These are phyloP conservation scores for Omphaloscelis lunosa DNA, from an alignment of 2,888 invertebrate genomes.

Conservation along the genomic window DNA sequence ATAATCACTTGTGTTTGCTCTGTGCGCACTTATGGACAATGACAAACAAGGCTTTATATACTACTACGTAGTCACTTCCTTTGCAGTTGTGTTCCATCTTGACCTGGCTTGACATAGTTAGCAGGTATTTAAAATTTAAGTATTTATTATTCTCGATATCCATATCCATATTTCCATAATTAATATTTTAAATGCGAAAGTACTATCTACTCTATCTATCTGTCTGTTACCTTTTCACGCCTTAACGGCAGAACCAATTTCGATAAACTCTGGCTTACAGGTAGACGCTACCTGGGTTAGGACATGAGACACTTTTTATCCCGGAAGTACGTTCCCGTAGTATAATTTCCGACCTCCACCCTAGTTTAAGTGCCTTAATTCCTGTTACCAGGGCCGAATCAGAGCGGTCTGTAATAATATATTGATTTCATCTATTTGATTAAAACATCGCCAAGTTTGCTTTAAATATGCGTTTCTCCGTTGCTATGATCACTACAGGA, in stretches of 20 bases:
- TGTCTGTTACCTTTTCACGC: background rate
- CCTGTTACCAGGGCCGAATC: background rate
- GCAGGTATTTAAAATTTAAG: slow-evolving; percentile 50
- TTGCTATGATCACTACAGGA: slow-evolving; percentile 21
- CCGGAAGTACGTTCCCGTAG: background rate
- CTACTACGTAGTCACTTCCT: slow-evolving; percentile 55
- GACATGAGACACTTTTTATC: background rate
- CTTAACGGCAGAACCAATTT: background rate
- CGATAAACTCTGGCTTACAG: background rate
- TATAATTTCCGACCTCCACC: background rate
- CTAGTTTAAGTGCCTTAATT: background rate
- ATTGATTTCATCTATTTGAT: background rate
- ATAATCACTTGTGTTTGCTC: slow-evolving; percentile 73
- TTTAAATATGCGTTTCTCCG: background rate
- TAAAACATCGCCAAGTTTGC: background rate
- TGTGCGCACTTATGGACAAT: slow-evolving; percentile 75
- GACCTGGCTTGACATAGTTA: slow-evolving; percentile 39
- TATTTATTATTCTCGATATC: slow-evolving; percentile 7
- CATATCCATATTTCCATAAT: background rate
- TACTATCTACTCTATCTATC: background rate
- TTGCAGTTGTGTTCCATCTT: slow-evolving; percentile 64
- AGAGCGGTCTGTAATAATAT: background rate
- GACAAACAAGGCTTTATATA: slow-evolving; percentile 77
- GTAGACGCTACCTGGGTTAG: background rate
- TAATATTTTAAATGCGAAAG: background rate